Conservation (phyloP, 2,888 invertebrate species). For the Eilema sororculum region DNA sequence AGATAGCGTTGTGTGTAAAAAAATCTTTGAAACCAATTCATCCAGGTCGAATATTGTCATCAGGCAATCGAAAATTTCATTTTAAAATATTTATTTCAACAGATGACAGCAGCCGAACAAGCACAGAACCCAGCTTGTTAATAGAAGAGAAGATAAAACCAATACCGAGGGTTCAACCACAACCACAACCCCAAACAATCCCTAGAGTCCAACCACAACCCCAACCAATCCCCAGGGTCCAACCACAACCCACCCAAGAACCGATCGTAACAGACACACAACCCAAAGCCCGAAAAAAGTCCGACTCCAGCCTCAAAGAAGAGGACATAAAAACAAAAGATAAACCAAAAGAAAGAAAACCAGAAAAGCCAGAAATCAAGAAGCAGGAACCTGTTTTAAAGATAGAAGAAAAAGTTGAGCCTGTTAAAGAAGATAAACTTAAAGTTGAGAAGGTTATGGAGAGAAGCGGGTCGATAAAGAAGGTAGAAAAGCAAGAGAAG, state of each 20-base stretch:
- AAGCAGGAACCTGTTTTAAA: slow-evolving; percentile 71
- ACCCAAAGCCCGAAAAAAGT: slow-evolving; percentile 75
- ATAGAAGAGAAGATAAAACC: slow-evolving; percentile 67
- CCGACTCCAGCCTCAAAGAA: slow-evolving; percentile 79
- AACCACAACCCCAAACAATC: slow-evolving; percentile 31
- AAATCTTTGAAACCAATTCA: too few relatives aligned
- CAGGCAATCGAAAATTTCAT: too few relatives aligned
- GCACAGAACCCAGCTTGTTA: slow-evolving; percentile 66
- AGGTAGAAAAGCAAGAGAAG: slow-evolving; percentile 67
- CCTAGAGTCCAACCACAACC: slow-evolving; percentile 43
- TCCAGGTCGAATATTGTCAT: too few relatives aligned
- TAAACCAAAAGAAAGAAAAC: slow-evolving; percentile 59
- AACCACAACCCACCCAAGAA: slow-evolving; percentile 54
- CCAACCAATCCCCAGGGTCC: slow-evolving; percentile 47
- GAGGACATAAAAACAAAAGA: slow-evolving; percentile 73
- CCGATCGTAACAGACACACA: slow-evolving; percentile 56
- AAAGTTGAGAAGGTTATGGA: slow-evolving; percentile 64
- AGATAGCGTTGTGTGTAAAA: too few relatives aligned
- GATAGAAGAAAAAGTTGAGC: slow-evolving; percentile 55
- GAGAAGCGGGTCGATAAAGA: slow-evolving; percentile 72
- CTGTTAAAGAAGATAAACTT: slow-evolving; percentile 52
- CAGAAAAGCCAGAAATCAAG: slow-evolving; percentile 67
- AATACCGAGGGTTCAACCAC: slow-evolving; percentile 49
- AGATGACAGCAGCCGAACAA: slow-evolving; percentile 78
- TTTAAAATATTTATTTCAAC: slow-evolving; percentile 48